Base-by-base conservation (phyloP, 2,113 vertebrate species). In the Brachirus orientalis region DNA sequence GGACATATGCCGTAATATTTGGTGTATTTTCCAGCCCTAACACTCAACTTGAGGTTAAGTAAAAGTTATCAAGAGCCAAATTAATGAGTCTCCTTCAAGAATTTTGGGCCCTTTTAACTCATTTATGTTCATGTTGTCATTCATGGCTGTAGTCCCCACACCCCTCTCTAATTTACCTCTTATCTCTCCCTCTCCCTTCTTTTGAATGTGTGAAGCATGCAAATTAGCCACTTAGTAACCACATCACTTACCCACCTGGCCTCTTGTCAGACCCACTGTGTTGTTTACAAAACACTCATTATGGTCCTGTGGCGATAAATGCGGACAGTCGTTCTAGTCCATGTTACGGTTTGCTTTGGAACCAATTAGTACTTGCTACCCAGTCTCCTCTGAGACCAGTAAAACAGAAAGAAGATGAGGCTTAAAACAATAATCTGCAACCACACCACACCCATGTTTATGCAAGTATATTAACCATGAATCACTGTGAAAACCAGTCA, bases 161-260 rank as follows among this genome's bases (percentile, higher is more conserved):
- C 62, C 69, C 47, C 57, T 60, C 37, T 74, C 72, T 63, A 83
- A 83, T 88, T 84, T 95, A 93, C 90, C 93, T 92, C 90, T 62
- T 89, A 92, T 86, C 75, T 80, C 69, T 83, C 62, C 61, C 53
- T 58, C 46, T 63, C 36, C 79, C 75, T 81, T 79, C 74, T 83
- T 87, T 92, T 93, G 94, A 86, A 85, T 94, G 95, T 93, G 91
- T 96, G 95, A 95, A 96, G 72, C 95, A 96, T 97, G 95, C 95
- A 98, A 97, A 98, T 97, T 92, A 95, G 95, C 95, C 94, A 94
- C 93, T 96, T 96, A 96, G 95, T 95, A 97, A 96, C 94, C 95
- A 95, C 94, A 95, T 97, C 96, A 96, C 96, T 98, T 98, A 96
- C 38, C 38, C 38, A 40, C 38, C 38, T 40, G 38, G 94, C 93